phyloP scores from a whole-genome alignment of 2,888 invertebrate species.

The Brachycybe producta region DNA sequence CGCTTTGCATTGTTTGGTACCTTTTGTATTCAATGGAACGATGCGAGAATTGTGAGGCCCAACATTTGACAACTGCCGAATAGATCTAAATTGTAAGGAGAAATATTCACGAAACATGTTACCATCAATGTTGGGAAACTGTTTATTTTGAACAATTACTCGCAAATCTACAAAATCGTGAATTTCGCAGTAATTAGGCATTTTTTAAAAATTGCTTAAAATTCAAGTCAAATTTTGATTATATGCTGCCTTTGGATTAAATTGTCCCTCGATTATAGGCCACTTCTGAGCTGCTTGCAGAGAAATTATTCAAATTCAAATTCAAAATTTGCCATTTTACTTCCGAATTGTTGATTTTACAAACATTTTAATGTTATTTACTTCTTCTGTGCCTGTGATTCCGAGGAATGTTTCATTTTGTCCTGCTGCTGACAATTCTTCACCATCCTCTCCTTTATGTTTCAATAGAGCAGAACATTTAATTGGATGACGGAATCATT shows the following conservation, averaged over 20 bases:
- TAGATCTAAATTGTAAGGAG: constrained; percentile 24
- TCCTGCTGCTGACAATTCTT: constrained; percentile 66
- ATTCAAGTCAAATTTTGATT: too few relatives aligned
- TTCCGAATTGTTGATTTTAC: too few relatives aligned
- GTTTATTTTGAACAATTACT: neutral
- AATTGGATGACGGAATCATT: constrained; percentile 22
- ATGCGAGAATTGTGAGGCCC: constrained; percentile 66
- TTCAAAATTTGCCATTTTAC: neutral
- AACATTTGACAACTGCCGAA: constrained; percentile 52
- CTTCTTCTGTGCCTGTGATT: constrained; percentile 37
- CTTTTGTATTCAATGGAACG: constrained; percentile 65
- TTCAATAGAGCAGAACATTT: constrained; percentile 21
- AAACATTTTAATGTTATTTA: constrained; percentile 6
- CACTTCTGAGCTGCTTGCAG: too few relatives aligned
- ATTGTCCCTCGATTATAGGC: too few relatives aligned
- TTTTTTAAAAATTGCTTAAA: too few relatives aligned
- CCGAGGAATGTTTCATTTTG: constrained; percentile 69
- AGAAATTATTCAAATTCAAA: too few relatives aligned
- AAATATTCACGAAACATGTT: too few relatives aligned
- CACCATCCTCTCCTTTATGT: constrained; percentile 62
- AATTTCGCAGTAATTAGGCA: too few relatives aligned
- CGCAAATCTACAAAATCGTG: too few relatives aligned
- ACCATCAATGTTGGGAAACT: neutral
- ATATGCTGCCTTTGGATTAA: too few relatives aligned
- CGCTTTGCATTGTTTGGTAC: too few relatives aligned